phyloP scores from a whole-genome alignment of 2,797 vertebrate species.

The Dallia pectoralis region DNA sequence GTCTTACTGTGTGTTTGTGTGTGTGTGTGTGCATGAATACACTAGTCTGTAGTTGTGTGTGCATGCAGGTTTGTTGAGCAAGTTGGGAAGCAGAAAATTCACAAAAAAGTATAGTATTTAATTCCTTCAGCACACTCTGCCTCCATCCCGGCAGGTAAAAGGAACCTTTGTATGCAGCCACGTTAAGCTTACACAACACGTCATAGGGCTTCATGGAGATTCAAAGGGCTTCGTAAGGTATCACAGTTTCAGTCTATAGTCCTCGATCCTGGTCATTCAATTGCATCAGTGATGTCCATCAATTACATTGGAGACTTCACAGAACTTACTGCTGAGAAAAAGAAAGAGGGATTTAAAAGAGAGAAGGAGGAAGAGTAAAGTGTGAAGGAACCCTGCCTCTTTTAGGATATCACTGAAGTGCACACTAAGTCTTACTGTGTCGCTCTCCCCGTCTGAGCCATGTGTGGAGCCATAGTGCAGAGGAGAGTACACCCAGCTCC shows the following conservation, averaged over 20 bases:
- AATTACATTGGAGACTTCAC: constrained; percentile 22
- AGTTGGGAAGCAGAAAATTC: not conserved
- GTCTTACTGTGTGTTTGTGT: constrained; percentile 20
- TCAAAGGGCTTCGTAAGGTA: constrained; percentile 28
- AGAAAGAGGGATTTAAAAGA: not conserved
- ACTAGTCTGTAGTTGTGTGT: not conserved
- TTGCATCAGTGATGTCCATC: constrained; percentile 19
- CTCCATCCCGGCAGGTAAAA: constrained; percentile 31
- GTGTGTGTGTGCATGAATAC: not conserved
- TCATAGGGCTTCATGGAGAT: constrained; percentile 31
- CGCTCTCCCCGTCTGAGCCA: constrained; percentile 85
- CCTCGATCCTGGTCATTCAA: not conserved
- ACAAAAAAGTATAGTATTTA: not conserved
- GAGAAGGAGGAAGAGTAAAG: constrained; percentile 4
- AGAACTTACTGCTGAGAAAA: constrained; percentile 55
- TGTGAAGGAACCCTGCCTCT: not conserved
- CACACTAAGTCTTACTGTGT: constrained; percentile 80
- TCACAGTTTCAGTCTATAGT: constrained; percentile 25
- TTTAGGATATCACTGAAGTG: not conserved
- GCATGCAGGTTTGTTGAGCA: not conserved
- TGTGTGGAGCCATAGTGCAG: constrained; percentile 85
- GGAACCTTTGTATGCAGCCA: constrained; percentile 48
- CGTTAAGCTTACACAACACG: constrained; percentile 21
- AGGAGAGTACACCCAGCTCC: constrained; percentile 93
- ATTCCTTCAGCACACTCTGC: not conserved